phyloP scores from a whole-genome alignment of 2,888 invertebrate species.

The Clivina fossor region DNA sequence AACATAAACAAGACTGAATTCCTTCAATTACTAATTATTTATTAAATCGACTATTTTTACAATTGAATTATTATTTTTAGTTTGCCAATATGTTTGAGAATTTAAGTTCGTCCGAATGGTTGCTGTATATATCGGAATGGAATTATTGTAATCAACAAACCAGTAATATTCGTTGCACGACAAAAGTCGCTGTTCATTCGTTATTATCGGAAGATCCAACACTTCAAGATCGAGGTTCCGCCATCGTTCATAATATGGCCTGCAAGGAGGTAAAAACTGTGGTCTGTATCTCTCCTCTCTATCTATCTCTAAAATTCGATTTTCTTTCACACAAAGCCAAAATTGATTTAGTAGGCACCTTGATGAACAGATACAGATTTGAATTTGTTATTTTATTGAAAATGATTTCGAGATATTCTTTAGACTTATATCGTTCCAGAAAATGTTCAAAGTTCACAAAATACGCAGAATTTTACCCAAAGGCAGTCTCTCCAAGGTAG shows the following conservation, averaged over 20 bases:
- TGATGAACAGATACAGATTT: background rate
- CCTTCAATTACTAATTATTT: no score
- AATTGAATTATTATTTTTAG: no score
- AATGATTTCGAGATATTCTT: conserved; percentile 49
- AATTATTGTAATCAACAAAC: conserved; percentile 71
- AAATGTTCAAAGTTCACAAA: conserved; percentile 66
- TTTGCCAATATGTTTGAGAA: conserved; percentile 90
- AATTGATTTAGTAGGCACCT: background rate
- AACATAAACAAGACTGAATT: no score
- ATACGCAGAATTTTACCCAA: conserved; percentile 64
- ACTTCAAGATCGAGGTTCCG: conserved; percentile 79
- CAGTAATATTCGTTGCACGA: conserved; percentile 87
- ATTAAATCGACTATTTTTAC: conserved; percentile 1
- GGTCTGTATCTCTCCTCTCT: conserved; percentile 72
- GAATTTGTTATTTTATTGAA: conserved; percentile 6
- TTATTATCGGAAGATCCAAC: conserved; percentile 70
- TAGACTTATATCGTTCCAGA: conserved; percentile 59
- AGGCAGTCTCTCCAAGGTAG: conserved; percentile 67
- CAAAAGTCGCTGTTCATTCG: conserved; percentile 87
- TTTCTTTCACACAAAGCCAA: conserved; percentile 10
- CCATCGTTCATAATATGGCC: conserved; percentile 87
- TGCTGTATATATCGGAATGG: conserved; percentile 94
- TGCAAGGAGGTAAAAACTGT: conserved; percentile 97
- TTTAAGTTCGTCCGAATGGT: conserved; percentile 86
- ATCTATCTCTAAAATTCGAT: conserved; percentile 23